Percentiles rank a stretch among this genome's conserved stretches.
Evolutionary conservation across 2,113 vertebrate genomes (phyloP).

Genomic region (Seriola dumerili): DNA sequence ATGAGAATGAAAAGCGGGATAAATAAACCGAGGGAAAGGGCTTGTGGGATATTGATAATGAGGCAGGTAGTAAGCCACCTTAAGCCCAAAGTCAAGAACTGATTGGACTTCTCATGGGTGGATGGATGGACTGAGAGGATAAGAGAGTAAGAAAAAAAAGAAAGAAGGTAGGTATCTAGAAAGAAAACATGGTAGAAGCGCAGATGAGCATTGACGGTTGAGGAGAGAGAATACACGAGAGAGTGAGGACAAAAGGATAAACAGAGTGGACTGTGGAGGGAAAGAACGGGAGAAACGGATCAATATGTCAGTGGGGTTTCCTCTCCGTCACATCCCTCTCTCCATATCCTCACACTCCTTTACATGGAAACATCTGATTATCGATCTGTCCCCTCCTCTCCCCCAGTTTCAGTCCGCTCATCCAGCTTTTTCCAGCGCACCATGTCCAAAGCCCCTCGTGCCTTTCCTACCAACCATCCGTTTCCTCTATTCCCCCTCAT

Average conservation of each 20-base stretch:
- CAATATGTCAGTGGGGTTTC: slow-evolving; percentile 17
- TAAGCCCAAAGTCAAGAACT: slow-evolving; percentile 13
- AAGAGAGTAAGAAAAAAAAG: neutral
- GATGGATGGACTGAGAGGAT: neutral
- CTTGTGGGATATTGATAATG: slow-evolving; percentile 14
- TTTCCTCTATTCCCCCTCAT: neutral
- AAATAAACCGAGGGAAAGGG: neutral
- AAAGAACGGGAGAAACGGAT: slow-evolving; percentile 11
- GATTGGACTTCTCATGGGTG: slow-evolving; percentile 1
- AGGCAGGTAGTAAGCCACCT: slow-evolving; percentile 2
- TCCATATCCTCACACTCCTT: slow-evolving; percentile 13
- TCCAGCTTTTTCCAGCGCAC: neutral
- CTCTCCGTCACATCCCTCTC: neutral
- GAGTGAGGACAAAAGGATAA: neutral
- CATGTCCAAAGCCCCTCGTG: neutral
- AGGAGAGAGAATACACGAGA: neutral
- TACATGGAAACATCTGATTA: slow-evolving; percentile 33
- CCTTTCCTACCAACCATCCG: neutral
- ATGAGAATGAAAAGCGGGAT: slow-evolving; percentile 3
- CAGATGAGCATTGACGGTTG: neutral
- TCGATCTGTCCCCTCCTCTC: slow-evolving; percentile 2
- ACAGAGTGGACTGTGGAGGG: neutral
- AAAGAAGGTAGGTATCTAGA: neutral
- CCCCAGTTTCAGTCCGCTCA: neutral
- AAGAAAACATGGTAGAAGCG: neutral